Evolutionary conservation across 2,797 vertebrate genomes (phyloP).

Genomic region (Protonibea diacanthus): DNA sequence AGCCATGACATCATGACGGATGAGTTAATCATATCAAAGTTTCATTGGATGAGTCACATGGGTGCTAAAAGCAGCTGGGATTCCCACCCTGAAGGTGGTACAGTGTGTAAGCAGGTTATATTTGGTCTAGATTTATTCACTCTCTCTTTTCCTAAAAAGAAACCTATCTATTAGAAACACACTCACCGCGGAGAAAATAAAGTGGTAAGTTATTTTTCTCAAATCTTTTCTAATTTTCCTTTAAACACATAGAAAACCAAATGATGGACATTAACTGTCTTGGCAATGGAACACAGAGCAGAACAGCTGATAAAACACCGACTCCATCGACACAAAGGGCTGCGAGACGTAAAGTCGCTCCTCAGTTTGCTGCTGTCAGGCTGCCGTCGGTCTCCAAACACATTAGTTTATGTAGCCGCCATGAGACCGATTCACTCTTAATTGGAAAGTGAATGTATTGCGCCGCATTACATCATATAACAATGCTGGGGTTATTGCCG

Average conservation of each 20-base stretch:
- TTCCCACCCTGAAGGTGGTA: conserved; percentile 21
- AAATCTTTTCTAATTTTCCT: not conserved
- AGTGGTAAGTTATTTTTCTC: not conserved
- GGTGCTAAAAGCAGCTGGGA: conserved; percentile 52
- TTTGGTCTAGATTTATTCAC: conserved; percentile 26
- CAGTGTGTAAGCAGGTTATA: not conserved
- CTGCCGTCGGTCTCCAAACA: conserved; percentile 64
- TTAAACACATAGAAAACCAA: not conserved
- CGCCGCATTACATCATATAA: conserved; percentile 67
- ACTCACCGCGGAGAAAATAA: not conserved
- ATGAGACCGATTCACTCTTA: conserved; percentile 71
- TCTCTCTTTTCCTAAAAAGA: conserved; percentile 1
- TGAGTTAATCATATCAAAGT: conserved; percentile 80
- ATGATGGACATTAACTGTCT: not conserved
- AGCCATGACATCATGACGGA: conserved; percentile 81
- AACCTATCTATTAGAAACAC: not conserved
- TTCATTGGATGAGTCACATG: conserved; percentile 76
- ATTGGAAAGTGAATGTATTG: conserved; percentile 76
- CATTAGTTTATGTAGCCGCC: conserved; percentile 74
- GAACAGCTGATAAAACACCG: conserved; percentile 9
- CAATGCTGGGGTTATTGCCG: conserved; percentile 42
- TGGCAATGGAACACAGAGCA: not conserved
- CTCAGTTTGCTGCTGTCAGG: conserved; percentile 53
- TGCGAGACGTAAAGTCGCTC: conserved; percentile 36
- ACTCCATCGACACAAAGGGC: conserved; percentile 19